Base-by-base conservation (phyloP, 2,797 vertebrate species). In the Sebastes trivittatus region DNA sequence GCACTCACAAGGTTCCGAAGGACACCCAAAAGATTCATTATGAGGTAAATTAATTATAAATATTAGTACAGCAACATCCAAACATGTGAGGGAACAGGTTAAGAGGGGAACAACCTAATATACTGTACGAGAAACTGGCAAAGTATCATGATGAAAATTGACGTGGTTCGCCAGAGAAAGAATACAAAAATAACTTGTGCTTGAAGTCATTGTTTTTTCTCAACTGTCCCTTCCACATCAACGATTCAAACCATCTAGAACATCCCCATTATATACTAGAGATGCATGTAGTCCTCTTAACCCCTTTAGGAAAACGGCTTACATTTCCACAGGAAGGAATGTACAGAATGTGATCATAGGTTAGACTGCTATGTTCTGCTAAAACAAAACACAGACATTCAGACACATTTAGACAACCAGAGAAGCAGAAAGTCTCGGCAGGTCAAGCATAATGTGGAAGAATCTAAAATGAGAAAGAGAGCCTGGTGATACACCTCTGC, bases 301-400 rank as follows among this genome's bases (percentile, higher is more conserved):
- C 38, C 2, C 7, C 23, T 67, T 75, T 23, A 76, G n/a, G 29
- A 64, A 75, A 62, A 66, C 25, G 5, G 59, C 66, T 80, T 64
- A 70, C 61, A 66, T 46, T 87, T 84, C 80, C 49, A 73, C 32
- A 72, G 30, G 63, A 73, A 86, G 75, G 84, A 92, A 89, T 90
- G 88, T 89, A 20, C 80, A 80, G 67, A 87, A 91, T 90, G 85
- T 85, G 84, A 84, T 75, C 58, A 75, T 55, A 42, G 60, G 49
- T 59, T 73, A 29, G 38, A 68, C 68, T 5, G 61, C 46, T 69
- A 67, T 27, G 69, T 63, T 29, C 58, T 58, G 58, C 71, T 59
- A 22, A 76, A 78, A 81, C 29, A 54, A 52, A 72, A 42, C 52
- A 61, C 42, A 70, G 18, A 72, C 16, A 75, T 65, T 78, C 64